Base-by-base conservation (phyloP, 1,140 invertebrate genomes). In the Sitobion miscanthi region DNA sequence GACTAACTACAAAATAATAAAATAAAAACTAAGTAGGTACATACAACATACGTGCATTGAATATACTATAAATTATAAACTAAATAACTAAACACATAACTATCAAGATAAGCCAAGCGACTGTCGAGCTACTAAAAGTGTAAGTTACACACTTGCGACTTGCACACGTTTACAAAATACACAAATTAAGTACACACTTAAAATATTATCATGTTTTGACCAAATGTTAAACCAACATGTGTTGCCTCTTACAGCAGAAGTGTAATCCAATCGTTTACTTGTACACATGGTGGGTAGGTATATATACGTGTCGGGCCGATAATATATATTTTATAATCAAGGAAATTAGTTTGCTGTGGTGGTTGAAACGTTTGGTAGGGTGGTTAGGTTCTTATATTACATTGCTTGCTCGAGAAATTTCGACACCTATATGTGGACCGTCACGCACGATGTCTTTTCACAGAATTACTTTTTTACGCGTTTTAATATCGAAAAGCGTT, bases 1-100 rank as follows among this genome's bases (percentile, higher is more conserved):
- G 35, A 92, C 69, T 49, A 92, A 93, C 62, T 54, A 93, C 47
- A 82, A 82, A 93, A 93, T 45, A 86, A 93, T 85, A 85, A 92
- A 45, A 89, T 54, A 54, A 89, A 52, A 88, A 30, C 8, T 14
- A 45, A 47, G 3, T 47, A 42, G 42, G 42, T 42, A 42, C 42
- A 42, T 42, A 42, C 42, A 42, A 42, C 42, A 42, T 42, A n/a
- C 85, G 6, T 77, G 62, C 30, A 77, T 9, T 69, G 0, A 23
- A 83, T 8, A 87, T 6, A 30, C 4, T 49, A 20, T n/a, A 87
- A 49, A 25, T 49, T 42, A 42, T n/a, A 17, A 11, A 85, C 42
- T 45, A 14, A 42, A 85, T 6, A 54, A 54, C 52, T 54, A 54
- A 21, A 54, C 20, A 23, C 52, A 23, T 9, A 83, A 17, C n/a